Conservation (phyloP, 2,888 invertebrate species). For the Machimus atricapillus region DNA sequence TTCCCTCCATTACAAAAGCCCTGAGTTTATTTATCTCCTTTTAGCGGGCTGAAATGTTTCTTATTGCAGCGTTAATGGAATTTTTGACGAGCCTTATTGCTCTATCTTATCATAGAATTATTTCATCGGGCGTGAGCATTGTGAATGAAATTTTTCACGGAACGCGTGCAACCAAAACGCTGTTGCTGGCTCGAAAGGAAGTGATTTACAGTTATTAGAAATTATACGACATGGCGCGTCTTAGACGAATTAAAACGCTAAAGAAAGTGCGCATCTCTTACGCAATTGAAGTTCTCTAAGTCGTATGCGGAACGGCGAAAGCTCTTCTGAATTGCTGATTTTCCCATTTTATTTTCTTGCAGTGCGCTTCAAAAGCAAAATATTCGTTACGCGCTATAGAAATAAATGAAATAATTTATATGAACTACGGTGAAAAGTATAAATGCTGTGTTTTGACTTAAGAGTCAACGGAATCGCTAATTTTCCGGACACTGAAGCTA, state of each 20-base stretch:
- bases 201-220: not conserved
- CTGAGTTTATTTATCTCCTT: not conserved
- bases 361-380: not conserved
- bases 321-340: not conserved
- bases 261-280: not conserved
- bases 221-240: not conserved
- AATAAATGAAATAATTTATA: not conserved
- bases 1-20: not conserved
- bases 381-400: not conserved
- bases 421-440: not conserved
- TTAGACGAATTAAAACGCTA: not conserved
- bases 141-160: not conserved
- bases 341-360: not conserved
- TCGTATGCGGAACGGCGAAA: not conserved
- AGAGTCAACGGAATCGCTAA: not conserved
- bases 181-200: not conserved
- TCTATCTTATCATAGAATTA: not conserved
- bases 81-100: not conserved
- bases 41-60: not conserved
- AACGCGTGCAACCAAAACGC: not conserved
- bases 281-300: not conserved
- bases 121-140: not conserved
- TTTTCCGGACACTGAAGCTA: not conserved
- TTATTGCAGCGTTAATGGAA: not conserved
- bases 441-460: no score